A percentile compares a stretch with the other conserved stretches of the same genome.
These are phyloP conservation scores for Cephus rjabovi DNA, from an alignment of 2,888 invertebrate genomes.

Conservation along the genomic window DNA sequence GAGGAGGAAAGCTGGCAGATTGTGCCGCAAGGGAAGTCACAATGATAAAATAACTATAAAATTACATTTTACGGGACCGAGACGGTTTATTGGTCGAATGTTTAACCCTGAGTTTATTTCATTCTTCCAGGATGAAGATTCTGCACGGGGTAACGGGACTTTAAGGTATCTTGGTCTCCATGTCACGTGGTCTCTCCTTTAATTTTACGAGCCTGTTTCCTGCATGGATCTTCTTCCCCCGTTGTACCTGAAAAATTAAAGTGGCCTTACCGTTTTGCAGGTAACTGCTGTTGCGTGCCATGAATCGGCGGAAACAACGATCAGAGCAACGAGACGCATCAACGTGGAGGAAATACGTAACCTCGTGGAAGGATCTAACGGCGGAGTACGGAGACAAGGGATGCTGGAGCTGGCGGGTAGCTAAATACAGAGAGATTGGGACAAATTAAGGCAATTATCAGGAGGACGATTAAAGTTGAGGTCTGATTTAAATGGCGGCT, in stretches of 20 bases:
- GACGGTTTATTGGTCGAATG: slow-evolving; percentile 43
- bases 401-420: background rate
- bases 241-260: background rate
- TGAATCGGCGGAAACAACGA: background rate
- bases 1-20: slow-evolving; percentile 6
- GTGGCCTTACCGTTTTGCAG: background rate
- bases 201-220: background rate
- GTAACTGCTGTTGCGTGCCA: background rate
- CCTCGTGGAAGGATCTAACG: background rate
- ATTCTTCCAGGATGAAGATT: background rate
- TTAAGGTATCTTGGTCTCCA: background rate
- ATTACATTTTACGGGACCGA: slow-evolving; percentile 48
- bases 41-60: slow-evolving; percentile 56
- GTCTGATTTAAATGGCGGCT: background rate
- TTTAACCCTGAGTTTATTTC: slow-evolving; percentile 26
- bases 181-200: background rate
- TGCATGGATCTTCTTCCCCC: background rate
- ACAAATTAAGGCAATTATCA: background rate
- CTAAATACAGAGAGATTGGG: background rate
- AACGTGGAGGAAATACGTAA: background rate
- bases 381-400: background rate
- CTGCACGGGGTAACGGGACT: background rate
- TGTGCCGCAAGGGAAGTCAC: slow-evolving; percentile 29
- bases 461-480: background rate
- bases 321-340: background rate